Percentiles rank a stretch among this genome's conserved stretches.
These are phyloP conservation scores for Blomia tropicalis DNA, from an alignment of 2,888 invertebrate species.

Conservation along the genomic window DNA sequence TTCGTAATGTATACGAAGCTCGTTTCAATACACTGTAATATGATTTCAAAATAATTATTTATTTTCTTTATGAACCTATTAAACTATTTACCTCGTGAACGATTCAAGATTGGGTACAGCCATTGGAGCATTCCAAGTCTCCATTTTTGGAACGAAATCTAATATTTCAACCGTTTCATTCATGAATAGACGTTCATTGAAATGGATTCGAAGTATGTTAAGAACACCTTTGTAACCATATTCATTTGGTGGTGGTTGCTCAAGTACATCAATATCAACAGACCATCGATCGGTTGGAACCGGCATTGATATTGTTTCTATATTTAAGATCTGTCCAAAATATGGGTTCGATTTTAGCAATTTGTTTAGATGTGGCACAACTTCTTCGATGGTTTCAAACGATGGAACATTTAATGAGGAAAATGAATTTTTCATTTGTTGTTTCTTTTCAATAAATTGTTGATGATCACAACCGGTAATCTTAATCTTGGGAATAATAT, in stretches of 20 bases:
- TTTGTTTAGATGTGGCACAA: background rate
- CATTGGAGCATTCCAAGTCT: conserved; percentile 22
- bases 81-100: conserved; percentile 18
- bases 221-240: background rate
- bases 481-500: conserved; percentile 3
- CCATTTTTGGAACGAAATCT: conserved; percentile 19
- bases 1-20: conserved; percentile 8
- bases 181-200: conserved; percentile 12
- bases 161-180: conserved; percentile 15
- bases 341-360: background rate
- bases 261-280: conserved; percentile 12
- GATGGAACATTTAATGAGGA: background rate
- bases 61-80: background rate
- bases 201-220: conserved; percentile 20
- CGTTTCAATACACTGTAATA: conserved; percentile 10
- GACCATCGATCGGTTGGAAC: conserved; percentile 8
- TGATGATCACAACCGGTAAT: conserved; percentile 8
- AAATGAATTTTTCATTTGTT: background rate
- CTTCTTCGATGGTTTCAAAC: conserved; percentile 7
- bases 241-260: background rate
- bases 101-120: conserved; percentile 21
- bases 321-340: conserved; percentile 11
- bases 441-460: background rate
- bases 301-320: conserved; percentile 20
- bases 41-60: background rate